Evolutionary conservation across 2,888 invertebrate genomes (phyloP).

Genomic region (Parnassius apollo): DNA sequence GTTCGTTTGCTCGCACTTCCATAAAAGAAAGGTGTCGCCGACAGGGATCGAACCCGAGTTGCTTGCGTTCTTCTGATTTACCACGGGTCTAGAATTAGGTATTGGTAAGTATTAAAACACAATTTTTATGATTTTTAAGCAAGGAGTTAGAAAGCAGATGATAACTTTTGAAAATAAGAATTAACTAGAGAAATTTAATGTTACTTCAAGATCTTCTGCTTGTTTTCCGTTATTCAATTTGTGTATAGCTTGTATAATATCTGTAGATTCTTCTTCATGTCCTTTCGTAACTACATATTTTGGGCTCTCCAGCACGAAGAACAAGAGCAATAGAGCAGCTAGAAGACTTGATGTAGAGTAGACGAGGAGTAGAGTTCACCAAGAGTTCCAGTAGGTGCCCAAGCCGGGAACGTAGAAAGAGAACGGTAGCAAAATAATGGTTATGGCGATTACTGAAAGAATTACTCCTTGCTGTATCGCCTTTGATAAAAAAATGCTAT

Average conservation of each 20-base stretch:
- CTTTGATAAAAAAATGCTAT: too few species aligned
- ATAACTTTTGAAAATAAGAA: background rate
- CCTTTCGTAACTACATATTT: slow-evolving; percentile 85
- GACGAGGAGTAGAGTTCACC: slow-evolving; percentile 83
- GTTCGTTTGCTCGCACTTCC: too few species aligned
- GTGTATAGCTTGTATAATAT: slow-evolving; percentile 53
- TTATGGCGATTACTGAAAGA: slow-evolving; percentile 78
- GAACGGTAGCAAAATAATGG: slow-evolving; percentile 78
- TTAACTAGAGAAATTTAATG: slow-evolving; percentile 14
- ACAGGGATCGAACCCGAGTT: too few species aligned
- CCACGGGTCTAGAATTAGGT: too few species aligned
- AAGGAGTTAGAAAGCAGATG: background rate
- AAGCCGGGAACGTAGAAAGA: slow-evolving; percentile 47
- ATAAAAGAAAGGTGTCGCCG: too few species aligned
- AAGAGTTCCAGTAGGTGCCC: slow-evolving; percentile 80
- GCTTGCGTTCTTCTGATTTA: too few species aligned
- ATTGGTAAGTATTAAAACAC: background rate
- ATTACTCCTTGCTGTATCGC: too few species aligned
- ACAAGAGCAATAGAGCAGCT: slow-evolving; percentile 76
- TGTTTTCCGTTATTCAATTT: slow-evolving; percentile 48
- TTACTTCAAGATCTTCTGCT: slow-evolving; percentile 48
- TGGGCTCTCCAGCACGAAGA: slow-evolving; percentile 87
- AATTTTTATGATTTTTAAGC: background rate
- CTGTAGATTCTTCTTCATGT: slow-evolving; percentile 75
- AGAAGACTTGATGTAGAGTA: slow-evolving; percentile 84